These are phyloP conservation scores for Adrianichthys oophorus DNA, from an alignment of 2,797 vertebrate genomes.

Conservation along the genomic window DNA sequence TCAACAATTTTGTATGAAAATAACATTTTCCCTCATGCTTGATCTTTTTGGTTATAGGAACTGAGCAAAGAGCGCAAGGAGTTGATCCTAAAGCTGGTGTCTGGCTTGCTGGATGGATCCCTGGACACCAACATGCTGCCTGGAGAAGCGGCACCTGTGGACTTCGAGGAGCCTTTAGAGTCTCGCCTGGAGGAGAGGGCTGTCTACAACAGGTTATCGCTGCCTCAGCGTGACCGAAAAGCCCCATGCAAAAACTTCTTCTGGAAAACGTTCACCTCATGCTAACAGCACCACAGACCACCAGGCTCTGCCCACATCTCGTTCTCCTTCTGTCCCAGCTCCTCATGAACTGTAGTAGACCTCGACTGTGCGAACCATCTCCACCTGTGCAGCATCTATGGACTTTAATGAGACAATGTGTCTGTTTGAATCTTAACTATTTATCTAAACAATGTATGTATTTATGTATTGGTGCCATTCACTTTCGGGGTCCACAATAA, in stretches of 20 bases:
- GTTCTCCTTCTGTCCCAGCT: conserved; percentile 26
- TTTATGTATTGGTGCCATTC: conserved; percentile 63
- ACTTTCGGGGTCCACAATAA: conserved; percentile 75
- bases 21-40: background rate
- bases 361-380: conserved; percentile 74
- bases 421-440: conserved; percentile 70
- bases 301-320: conserved; percentile 7
- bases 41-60: conserved; percentile 70
- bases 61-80: conserved; percentile 82
- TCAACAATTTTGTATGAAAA: background rate
- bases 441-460: conserved; percentile 74
- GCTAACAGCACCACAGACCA: conserved; percentile 71
- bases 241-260: conserved; percentile 93
- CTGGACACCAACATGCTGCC: conserved; percentile 75
- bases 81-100: conserved; percentile 85
- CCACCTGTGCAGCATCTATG: conserved; percentile 64
- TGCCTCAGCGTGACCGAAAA: conserved; percentile 88
- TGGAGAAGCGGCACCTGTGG: conserved; percentile 59
- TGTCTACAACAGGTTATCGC: conserved; percentile 79
- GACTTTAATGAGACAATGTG: conserved; percentile 78
- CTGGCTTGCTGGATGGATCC: conserved; percentile 78
- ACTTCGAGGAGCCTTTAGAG: conserved; percentile 78
- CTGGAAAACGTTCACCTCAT: conserved; percentile 94
- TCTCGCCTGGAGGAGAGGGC: conserved; percentile 83
- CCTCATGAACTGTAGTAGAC: conserved; percentile 81